phyloP scores from a whole-genome alignment of 2,113 vertebrate genomes.

The Ciconia stormi region DNA sequence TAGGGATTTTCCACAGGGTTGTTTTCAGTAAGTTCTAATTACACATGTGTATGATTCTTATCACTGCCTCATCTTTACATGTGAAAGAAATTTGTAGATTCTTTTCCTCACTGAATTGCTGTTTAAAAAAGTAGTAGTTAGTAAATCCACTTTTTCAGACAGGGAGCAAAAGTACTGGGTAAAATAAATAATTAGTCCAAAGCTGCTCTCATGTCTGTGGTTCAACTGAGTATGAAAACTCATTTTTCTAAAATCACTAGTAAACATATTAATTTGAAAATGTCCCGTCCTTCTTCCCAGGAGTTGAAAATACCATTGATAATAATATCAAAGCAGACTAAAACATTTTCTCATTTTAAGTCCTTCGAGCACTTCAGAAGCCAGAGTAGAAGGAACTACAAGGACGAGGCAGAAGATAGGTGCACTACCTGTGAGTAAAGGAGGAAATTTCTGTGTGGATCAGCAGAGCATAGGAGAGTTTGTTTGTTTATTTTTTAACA shows the following conservation, averaged over 20 bases:
- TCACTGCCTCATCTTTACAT: neutral
- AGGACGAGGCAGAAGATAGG: neutral
- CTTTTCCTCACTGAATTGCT: neutral
- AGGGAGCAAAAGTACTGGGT: neutral
- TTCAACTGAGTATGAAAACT: neutral
- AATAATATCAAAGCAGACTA: neutral
- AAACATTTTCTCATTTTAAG: neutral
- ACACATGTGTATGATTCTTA: neutral
- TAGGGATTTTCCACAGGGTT: neutral
- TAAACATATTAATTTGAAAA: neutral
- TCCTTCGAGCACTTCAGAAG: neutral
- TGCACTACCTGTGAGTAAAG: neutral
- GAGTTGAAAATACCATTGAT: neutral
- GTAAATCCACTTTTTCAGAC: neutral
- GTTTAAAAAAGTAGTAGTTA: neutral
- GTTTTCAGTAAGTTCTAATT: neutral
- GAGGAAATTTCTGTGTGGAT: neutral
- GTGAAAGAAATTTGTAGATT: neutral
- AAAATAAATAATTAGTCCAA: neutral
- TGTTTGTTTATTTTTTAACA: conserved; percentile 47
- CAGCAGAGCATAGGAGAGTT: neutral
- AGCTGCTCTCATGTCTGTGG: neutral
- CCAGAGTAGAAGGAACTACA: neutral
- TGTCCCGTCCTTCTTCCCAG: neutral
- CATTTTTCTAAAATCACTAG: neutral